Evolutionary conservation across 2,113 vertebrate genomes (phyloP).

Genomic region (Ceuthmochares aereus): DNA sequence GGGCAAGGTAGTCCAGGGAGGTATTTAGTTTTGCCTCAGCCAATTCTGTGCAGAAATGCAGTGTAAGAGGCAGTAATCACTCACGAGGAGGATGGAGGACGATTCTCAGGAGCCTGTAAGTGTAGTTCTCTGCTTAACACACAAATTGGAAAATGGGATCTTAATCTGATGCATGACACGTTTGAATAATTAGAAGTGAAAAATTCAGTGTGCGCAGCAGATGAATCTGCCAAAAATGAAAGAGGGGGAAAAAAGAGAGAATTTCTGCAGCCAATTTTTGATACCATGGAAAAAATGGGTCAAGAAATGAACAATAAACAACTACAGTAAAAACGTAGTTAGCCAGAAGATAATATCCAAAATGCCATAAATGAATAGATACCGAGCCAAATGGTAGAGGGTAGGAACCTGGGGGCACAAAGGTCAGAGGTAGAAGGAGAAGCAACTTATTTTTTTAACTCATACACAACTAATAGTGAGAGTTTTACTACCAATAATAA

Average conservation of each 20-base stretch:
- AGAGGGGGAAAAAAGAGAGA: accelerated
- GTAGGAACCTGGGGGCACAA: not conserved
- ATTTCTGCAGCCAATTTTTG: not conserved
- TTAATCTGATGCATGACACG: constrained; percentile 15
- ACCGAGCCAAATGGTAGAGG: not conserved
- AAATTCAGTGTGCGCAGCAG: constrained; percentile 18
- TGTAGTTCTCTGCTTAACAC: not conserved
- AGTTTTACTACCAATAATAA: not conserved
- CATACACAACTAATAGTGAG: not conserved
- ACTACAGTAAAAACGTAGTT: not conserved
- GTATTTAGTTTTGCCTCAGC: not conserved
- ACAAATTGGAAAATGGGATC: constrained; percentile 39
- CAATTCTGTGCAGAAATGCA: not conserved
- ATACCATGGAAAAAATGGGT: not conserved
- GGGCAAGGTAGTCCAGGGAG: not conserved
- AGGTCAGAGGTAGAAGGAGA: not conserved
- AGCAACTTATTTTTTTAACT: not conserved
- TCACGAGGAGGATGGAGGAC: not conserved
- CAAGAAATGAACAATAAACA: not conserved
- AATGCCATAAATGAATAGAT: not conserved
- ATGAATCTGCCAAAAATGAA: constrained; percentile 1
- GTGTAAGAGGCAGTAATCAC: not conserved
- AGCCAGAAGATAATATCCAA: not conserved
- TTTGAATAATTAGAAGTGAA: constrained; percentile 24
- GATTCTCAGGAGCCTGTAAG: not conserved